These are phyloP conservation scores for Cardiocondyla obscurior DNA, from an alignment of 1,140 invertebrate genomes.

Conservation along the genomic window DNA sequence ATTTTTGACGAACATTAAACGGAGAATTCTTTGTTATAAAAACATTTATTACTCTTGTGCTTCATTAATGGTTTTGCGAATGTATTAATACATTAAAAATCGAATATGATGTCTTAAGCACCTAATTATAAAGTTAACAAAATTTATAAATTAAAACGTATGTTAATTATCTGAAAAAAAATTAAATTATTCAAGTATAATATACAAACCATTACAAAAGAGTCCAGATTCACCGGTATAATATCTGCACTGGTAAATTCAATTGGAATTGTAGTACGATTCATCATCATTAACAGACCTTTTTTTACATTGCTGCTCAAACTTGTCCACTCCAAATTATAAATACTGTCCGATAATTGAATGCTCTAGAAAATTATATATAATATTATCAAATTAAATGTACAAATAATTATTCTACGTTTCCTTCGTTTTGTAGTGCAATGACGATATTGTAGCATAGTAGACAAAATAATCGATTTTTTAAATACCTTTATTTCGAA, in stretches of 20 bases:
- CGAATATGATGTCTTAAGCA: constrained; percentile 60
- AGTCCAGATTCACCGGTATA: constrained; percentile 51
- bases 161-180: not conserved
- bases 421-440: too few relatives aligned
- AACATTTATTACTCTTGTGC: not conserved
- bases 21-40: not conserved
- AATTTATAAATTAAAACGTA: not conserved
- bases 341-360: constrained; percentile 24
- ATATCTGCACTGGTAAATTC: constrained; percentile 24
- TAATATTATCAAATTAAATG: too few relatives aligned
- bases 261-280: constrained; percentile 49
- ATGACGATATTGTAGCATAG: too few relatives aligned
- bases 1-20: too few relatives aligned
- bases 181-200: not conserved
- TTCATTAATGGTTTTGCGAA: not conserved
- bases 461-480: too few relatives aligned
- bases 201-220: constrained; percentile 58
- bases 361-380: constrained; percentile 41
- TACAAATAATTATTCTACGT: too few relatives aligned
- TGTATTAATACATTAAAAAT: constrained; percentile 56
- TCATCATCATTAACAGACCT: constrained; percentile 53
- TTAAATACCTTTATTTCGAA: too few relatives aligned
- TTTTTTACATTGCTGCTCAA: not conserved
- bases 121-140: constrained; percentile 39
- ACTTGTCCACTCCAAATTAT: constrained; percentile 29